phyloP scores from a whole-genome alignment of 1,140 invertebrate species.

The Temnothorax nylanderi region DNA sequence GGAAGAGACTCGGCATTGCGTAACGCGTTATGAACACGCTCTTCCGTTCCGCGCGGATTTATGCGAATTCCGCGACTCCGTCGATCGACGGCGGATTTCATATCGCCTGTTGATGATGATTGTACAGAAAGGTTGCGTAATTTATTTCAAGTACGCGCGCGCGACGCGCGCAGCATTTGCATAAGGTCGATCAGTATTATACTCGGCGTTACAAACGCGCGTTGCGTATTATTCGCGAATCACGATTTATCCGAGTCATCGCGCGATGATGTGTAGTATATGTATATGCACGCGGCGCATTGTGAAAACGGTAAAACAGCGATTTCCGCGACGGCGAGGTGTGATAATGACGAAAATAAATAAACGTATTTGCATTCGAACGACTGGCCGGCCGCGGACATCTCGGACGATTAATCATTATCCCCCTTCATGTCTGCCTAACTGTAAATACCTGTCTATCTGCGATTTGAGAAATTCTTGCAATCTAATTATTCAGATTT shows the following conservation, averaged over 20 bases:
- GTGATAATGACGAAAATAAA: constrained; percentile 48
- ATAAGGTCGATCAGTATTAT: constrained; percentile 37
- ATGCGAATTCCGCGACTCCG: constrained; percentile 33
- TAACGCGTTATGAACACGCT: constrained; percentile 29
- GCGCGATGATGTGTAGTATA: neutral
- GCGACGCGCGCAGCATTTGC: neutral
- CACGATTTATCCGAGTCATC: constrained; percentile 47
- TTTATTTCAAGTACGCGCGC: constrained; percentile 33
- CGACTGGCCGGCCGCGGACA: constrained; percentile 7
- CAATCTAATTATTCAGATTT: constrained; percentile 47
- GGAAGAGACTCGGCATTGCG: constrained; percentile 12
- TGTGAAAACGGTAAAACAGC: constrained; percentile 31
- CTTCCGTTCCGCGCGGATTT: constrained; percentile 53
- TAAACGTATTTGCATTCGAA: constrained; percentile 58
- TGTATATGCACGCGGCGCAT: neutral
- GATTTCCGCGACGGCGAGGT: constrained; percentile 30
- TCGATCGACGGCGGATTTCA: constrained; percentile 34
- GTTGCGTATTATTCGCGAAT: constrained; percentile 48
- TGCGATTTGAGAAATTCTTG: constrained; percentile 42
- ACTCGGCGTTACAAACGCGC: constrained; percentile 17
- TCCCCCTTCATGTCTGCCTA: constrained; percentile 40
- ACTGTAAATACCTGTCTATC: constrained; percentile 60
- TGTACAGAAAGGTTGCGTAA: constrained; percentile 30
- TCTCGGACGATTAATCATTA: constrained; percentile 48
- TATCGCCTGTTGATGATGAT: constrained; percentile 19